These are phyloP conservation scores for Ceratosolen solmsi DNA, from an alignment of 1,140 invertebrate species.

Conservation along the genomic window DNA sequence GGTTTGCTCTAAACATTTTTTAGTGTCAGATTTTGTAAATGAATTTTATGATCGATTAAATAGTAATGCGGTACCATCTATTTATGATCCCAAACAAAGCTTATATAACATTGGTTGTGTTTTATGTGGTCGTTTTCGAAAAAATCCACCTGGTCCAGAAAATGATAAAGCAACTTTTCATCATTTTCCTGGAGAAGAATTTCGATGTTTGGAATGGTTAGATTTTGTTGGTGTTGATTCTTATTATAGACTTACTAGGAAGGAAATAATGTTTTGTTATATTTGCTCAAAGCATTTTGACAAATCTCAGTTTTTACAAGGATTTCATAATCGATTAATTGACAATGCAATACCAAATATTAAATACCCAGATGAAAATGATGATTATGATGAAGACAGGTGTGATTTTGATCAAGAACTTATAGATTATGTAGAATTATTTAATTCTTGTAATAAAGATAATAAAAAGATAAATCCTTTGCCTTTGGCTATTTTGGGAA, in stretches of 20 bases:
- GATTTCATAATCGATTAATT: conserved; percentile 62
- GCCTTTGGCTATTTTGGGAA: conserved; percentile 62
- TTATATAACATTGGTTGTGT: conserved; percentile 71
- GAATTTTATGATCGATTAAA: conserved; percentile 69
- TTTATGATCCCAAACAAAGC: conserved; percentile 71
- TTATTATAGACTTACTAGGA: conserved; percentile 70
- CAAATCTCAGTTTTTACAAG: conserved; percentile 64
- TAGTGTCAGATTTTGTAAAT: conserved; percentile 65
- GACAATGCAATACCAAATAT: conserved; percentile 69
- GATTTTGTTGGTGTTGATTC: conserved; percentile 72
- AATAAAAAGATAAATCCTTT: conserved; percentile 62
- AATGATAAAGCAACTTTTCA: conserved; percentile 69
- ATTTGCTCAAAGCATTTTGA: conserved; percentile 72
- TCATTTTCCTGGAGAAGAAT: conserved; percentile 72
- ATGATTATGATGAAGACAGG: conserved; percentile 49
- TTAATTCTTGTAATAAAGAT: conserved; percentile 38
- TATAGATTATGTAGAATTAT: conserved; percentile 35
- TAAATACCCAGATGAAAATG: conserved; percentile 58
- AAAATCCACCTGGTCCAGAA: conserved; percentile 62
- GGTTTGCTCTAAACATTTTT: conserved; percentile 72
- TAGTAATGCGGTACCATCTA: conserved; percentile 65
- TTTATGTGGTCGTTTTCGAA: conserved; percentile 64
- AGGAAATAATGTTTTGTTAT: conserved; percentile 72
- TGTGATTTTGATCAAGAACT: conserved; percentile 49
- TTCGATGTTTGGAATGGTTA: conserved; percentile 70